A percentile compares a stretch with the other conserved stretches of the same genome.
phyloP scores from a whole-genome alignment of 2,113 vertebrate species.

The Rhinoderma darwinii region DNA sequence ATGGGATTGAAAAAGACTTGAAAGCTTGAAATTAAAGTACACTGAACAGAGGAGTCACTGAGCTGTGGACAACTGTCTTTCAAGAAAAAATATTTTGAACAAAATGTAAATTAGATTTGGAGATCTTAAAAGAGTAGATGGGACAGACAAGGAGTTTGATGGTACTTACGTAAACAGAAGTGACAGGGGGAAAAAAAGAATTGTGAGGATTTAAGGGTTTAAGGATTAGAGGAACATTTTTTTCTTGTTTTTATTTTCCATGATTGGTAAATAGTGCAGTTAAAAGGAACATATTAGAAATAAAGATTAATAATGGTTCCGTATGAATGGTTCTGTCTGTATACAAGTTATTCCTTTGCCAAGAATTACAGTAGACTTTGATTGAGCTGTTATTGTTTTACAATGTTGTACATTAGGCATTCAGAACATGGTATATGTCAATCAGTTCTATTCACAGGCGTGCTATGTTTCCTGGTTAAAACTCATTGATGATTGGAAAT shows the following conservation, averaged over 20 bases:
- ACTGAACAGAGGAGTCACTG: constrained; percentile 78
- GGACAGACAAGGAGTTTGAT: constrained; percentile 38
- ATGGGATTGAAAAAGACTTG: constrained; percentile 82
- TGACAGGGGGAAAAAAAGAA: not conserved
- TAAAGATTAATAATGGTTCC: not conserved
- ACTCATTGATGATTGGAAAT: not conserved
- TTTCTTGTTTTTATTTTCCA: not conserved
- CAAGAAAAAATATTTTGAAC: constrained; percentile 78
- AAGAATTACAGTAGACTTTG: not conserved
- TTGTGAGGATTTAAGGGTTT: not conserved
- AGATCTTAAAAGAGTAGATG: constrained; percentile 50
- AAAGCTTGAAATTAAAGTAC: constrained; percentile 87
- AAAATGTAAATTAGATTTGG: constrained; percentile 80
- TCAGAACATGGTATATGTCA: not conserved
- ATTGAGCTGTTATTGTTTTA: not conserved
- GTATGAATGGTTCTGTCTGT: not conserved
- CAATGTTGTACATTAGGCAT: not conserved
- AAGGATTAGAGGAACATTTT: not conserved
- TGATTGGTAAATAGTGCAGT: constrained; percentile 26
- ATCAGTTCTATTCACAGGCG: not conserved
- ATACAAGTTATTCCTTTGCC: not conserved
- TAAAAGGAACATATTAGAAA: not conserved
- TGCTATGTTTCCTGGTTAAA: not conserved
- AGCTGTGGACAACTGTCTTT: constrained; percentile 80
- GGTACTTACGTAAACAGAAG: constrained; percentile 29